A percentile compares a stretch with the other conserved stretches of the same genome.
phyloP scores from a whole-genome alignment of 2,797 vertebrate genomes.

The Argya squamiceps region DNA sequence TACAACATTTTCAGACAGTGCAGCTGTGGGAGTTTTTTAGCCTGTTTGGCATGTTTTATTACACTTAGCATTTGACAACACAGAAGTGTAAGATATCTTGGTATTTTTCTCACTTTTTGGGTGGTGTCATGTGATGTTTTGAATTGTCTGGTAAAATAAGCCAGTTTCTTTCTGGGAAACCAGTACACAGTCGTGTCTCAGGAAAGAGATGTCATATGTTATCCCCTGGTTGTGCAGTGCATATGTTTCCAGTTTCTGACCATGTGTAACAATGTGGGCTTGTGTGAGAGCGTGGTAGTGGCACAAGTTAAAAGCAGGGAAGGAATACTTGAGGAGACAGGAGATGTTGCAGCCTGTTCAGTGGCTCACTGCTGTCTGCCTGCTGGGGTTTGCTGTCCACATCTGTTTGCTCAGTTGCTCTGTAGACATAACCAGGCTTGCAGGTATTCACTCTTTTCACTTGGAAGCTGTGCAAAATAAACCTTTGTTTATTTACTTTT shows the following conservation, averaged over 20 bases:
- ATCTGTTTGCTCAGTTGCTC: neutral
- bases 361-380: neutral
- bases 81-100: neutral
- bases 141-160: neutral
- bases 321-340: neutral
- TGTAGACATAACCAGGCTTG: neutral
- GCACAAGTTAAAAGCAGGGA: neutral
- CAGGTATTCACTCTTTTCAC: neutral
- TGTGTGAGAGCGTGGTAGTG: neutral
- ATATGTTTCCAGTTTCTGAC: neutral
- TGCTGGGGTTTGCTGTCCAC: neutral
- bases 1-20: neutral
- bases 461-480: neutral
- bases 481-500: neutral
- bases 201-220: neutral
- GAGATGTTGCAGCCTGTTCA: neutral
- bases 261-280: neutral
- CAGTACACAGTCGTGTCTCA: fast-evolving
- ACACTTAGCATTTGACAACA: neutral
- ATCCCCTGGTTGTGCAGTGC: neutral
- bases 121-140: neutral
- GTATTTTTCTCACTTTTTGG: neutral
- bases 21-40: neutral
- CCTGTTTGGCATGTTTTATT: neutral
- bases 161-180: neutral